Evolutionary conservation across 2,888 invertebrate genomes (phyloP), one percentile per base, ranked within the genome.

Genomic region (Stegophylla sp.): DNA sequence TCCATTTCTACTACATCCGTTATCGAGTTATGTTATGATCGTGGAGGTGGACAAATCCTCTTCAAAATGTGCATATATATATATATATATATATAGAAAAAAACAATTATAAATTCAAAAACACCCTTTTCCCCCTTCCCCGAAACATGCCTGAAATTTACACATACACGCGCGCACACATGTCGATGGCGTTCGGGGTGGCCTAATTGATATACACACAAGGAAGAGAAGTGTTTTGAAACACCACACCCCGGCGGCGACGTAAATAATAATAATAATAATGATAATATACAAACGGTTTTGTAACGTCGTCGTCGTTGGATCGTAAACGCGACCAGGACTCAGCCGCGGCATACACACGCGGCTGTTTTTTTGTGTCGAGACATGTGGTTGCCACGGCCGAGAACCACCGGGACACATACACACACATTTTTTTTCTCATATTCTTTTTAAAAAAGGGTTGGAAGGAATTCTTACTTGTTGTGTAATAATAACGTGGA

Each of bases 401-500:
- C n/a, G n/a, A 56, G 17, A 26, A 48, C 64, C 75, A 20, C 56
- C 67, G 63, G 69, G 71, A 56, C 66, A 34, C 77, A 17, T n/a
- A n/a, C 45, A 26, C 3, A n/a, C 5, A 17, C 43, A 23, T 45
- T 45, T 73, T 45, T 73, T 45, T 45, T 48, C n/a, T 53, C n/a
- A n/a, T 76, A 7, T 45, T 61, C 20, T 64, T 77, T 59, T 69
- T 71, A n/a, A 69, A 79, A 79, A 79, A 71, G 79, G 79, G 71
- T 79, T 51, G 79, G 3, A 3, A 34, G 7, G 34, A 71, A 79
- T 71, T 79, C 59, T 71, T n/a, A 61, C 79, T 61, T 34, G 71
- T 79, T 79, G 79, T 79, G 79, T 79, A 79, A 79, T 79, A 69
- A 79, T 56, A 77, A 77, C 69, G 51, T 48, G 34, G 71, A 71